Conservation (phyloP, 2,888 invertebrate genomes). For the Chrysolina americana region DNA sequence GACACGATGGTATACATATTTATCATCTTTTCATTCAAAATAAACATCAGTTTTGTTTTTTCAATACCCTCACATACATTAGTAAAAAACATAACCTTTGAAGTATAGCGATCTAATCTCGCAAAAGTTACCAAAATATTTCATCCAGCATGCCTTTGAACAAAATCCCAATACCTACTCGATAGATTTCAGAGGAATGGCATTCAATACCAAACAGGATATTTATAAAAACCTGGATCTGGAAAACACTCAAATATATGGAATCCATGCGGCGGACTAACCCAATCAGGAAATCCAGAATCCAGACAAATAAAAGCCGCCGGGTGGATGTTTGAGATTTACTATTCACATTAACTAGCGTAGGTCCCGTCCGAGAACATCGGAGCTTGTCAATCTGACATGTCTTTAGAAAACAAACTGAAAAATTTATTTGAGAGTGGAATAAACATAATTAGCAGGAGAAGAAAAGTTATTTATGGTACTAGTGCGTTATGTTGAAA, state of each 20-base stretch:
- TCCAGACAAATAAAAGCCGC: conserved; percentile 33
- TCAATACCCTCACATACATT: not conserved
- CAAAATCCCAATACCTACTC: conserved; percentile 23
- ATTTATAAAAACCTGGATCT: conserved; percentile 32
- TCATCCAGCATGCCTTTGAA: conserved; percentile 19
- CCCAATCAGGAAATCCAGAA: conserved; percentile 33
- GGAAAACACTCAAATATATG: conserved; percentile 38
- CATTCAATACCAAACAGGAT: conserved; percentile 31
- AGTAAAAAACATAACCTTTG: not conserved
- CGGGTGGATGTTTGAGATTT: conserved; percentile 32
- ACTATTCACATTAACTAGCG: conserved; percentile 35
- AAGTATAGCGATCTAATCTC: not conserved
- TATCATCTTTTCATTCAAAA: not conserved
- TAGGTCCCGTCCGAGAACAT: conserved; percentile 16
- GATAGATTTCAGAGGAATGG: conserved; percentile 23
- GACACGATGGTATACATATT: too few relatives aligned
- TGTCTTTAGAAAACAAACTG: not conserved
- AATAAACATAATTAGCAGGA: too few relatives aligned
- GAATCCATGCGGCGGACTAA: conserved; percentile 25
- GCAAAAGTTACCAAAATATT: not conserved
- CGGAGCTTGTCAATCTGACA: conserved; percentile 13
- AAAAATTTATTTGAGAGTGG: too few relatives aligned
- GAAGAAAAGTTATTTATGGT: too few relatives aligned
- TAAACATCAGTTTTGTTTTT: not conserved
- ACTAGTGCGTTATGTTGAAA: too few relatives aligned